These are phyloP conservation scores for Erinaceus europaeus DNA, from an alignment of 2,113 vertebrate genomes.

Conservation along the genomic window DNA sequence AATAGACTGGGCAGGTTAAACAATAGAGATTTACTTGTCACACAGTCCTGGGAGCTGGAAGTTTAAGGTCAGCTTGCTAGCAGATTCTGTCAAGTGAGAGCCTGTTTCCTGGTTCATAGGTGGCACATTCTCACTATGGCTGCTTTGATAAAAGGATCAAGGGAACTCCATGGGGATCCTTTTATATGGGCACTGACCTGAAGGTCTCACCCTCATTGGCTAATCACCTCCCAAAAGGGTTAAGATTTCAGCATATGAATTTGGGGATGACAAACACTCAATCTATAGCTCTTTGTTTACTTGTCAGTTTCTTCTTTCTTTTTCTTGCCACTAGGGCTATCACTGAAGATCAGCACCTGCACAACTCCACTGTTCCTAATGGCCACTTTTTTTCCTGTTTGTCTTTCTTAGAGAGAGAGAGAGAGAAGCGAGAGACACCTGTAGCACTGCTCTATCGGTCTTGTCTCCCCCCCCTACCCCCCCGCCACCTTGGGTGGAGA, in stretches of 20 bases:
- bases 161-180: neutral
- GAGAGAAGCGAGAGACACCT: too few species aligned
- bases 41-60: neutral
- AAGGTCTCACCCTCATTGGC: neutral
- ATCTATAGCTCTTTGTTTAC: neutral
- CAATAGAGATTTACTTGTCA: neutral
- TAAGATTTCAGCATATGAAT: neutral
- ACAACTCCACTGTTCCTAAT: too few species aligned
- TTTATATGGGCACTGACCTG: too few species aligned
- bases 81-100: neutral
- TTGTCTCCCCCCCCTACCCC: too few species aligned
- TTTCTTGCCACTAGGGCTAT: too few species aligned
- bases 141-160: neutral
- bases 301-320: too few species aligned
- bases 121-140: rapidly evolving
- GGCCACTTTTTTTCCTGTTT: too few species aligned
- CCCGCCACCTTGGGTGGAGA: too few species aligned
- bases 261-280: neutral
- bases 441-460: too few species aligned
- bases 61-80: neutral
- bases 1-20: neutral
- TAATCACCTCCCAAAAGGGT: neutral
- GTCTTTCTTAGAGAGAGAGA: too few species aligned
- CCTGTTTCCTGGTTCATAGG: neutral
- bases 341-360: too few species aligned